Percentiles rank a stretch among this genome's conserved stretches.
Evolutionary conservation across 2,113 vertebrate genomes (phyloP).

Genomic region (Numida meleagris): DNA sequence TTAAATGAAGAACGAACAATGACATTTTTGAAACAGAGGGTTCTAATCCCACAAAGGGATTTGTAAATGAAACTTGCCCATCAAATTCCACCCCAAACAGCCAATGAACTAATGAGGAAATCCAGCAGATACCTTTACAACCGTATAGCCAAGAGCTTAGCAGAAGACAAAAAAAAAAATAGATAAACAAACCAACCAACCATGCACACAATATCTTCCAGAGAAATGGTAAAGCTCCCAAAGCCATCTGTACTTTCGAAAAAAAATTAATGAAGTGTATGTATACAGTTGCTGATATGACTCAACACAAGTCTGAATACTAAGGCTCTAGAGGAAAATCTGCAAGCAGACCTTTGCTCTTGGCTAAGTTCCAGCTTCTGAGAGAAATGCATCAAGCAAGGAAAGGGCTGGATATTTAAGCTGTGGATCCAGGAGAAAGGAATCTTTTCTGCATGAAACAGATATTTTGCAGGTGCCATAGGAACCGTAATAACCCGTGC

Average conservation of each 20-base stretch:
- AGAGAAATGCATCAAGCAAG: neutral
- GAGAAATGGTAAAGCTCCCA: neutral
- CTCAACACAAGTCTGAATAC: neutral
- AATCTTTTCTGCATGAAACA: neutral
- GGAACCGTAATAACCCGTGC: neutral
- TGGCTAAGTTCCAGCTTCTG: neutral
- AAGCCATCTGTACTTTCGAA: neutral
- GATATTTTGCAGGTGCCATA: neutral
- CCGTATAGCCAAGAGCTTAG: neutral
- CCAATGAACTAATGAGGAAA: neutral
- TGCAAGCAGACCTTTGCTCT: neutral
- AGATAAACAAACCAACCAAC: neutral
- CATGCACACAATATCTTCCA: neutral
- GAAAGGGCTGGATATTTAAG: neutral
- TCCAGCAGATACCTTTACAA: constrained; percentile 4
- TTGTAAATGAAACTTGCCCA: constrained; percentile 37
- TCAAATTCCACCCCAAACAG: neutral
- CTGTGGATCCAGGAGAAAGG: neutral
- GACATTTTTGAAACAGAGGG: constrained; percentile 40
- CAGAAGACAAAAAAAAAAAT: neutral
- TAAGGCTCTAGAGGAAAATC: neutral
- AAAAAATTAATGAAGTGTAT: neutral
- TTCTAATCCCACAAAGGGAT: constrained; percentile 12
- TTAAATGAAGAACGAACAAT: constrained; percentile 57
- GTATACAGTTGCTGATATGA: neutral